Base-by-base conservation (phyloP, 2,888 invertebrate genomes). In the Ormyrus pomaceus region DNA sequence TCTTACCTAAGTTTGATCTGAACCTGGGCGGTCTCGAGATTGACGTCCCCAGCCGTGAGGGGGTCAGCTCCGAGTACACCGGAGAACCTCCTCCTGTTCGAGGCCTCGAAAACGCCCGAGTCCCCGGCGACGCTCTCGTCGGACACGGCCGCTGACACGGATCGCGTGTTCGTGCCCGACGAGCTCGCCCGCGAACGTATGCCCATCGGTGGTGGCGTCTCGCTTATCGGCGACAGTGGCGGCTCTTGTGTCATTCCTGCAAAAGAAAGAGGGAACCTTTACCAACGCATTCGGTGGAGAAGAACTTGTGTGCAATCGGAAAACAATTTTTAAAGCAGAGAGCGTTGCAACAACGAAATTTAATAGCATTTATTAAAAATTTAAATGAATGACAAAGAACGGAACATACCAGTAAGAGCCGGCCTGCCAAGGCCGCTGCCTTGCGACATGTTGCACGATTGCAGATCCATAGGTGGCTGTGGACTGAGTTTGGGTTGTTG, bases 121-220 rank as follows among this genome's bases (percentile, higher is more conserved):
- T 98, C 97, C 0, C 98, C 98, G 62, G 99, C 98, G 80, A 99
- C 98, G 65, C 98, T 98, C 90, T 99, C 99, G 90, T 98, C 98
- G 90, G 98, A 98, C 19, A 98, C 98, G 55, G 98, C 98, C 58
- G 98, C 98, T 34, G 98, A 98, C 65, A 98, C 98, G 55, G 97
- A 96, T 88, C 96, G 93, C 83, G 96, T 96, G 88, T 96, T 96
- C 71, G 96, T 96, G 73, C 96, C 96, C 87, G 92, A 90, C 81
- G 90, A 90, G 75, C 91, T 91, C 2, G 90, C 90, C 53, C 90
- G 87, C 7, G 90, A 91, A 45, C 91, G 85, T 19, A 87, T 89
- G 10, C 90, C 89, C 73, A 94, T 92, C 0, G 92, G 92, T 1
- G 96, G 95, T 6, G 96, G 96, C 5, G 96, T 96, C 90, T 97